Percentiles rank a stretch among this genome's conserved stretches.
phyloP scores from a whole-genome alignment of 1,140 invertebrate species.

The Magallana ariakensis region DNA sequence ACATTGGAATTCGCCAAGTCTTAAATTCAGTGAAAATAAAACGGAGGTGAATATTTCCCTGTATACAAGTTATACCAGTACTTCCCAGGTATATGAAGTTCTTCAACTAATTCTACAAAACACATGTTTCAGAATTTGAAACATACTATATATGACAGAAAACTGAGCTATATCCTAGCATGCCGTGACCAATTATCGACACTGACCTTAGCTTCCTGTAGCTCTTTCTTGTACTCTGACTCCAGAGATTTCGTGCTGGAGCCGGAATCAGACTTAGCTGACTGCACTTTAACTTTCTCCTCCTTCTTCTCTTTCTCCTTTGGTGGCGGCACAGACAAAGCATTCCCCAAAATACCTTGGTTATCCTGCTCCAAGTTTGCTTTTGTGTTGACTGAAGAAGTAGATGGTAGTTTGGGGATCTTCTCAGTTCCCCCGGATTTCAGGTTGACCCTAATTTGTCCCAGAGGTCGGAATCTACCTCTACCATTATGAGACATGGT shows the following conservation, averaged over 20 bases:
- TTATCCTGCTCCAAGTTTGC: conserved; percentile 51
- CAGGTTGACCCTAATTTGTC: conserved; percentile 39
- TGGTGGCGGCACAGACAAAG: conserved; percentile 60
- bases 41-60: too few relatives aligned
- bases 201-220: conserved; percentile 55
- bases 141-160: too few relatives aligned
- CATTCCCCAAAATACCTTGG: conserved; percentile 67
- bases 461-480: conserved; percentile 42
- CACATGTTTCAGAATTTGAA: too few relatives aligned
- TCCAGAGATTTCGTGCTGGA: conserved; percentile 55
- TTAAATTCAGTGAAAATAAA: too few relatives aligned
- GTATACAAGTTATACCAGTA: too few relatives aligned
- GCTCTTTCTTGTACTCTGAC: conserved; percentile 52
- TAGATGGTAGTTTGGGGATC: conserved; percentile 48
- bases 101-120: too few relatives aligned
- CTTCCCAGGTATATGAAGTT: too few relatives aligned
- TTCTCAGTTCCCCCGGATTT: conserved; percentile 47
- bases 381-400: conserved; percentile 1
- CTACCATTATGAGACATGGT: conserved; percentile 36
- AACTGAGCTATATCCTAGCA: too few relatives aligned
- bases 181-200: background rate
- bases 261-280: conserved; percentile 56
- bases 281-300: conserved; percentile 52
- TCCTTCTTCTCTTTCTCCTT: conserved; percentile 43
- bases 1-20: too few relatives aligned